phyloP scores from a whole-genome alignment of 2,113 vertebrate genomes.

The Archocentrus centrarchus region DNA sequence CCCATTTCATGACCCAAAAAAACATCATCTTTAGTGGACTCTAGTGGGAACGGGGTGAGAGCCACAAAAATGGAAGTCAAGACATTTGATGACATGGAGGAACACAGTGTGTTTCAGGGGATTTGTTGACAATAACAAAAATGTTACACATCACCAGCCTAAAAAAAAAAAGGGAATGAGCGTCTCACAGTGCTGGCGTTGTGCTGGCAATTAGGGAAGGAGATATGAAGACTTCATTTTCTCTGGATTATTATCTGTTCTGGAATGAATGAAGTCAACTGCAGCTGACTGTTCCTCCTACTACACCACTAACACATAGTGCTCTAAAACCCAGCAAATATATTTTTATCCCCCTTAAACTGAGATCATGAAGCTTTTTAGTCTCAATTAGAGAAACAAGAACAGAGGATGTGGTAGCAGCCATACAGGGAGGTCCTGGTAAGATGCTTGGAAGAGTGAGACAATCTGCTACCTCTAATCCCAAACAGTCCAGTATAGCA shows the following conservation, averaged over 20 bases:
- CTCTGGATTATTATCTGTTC: neutral
- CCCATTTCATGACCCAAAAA: neutral
- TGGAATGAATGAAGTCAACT: slow-evolving; percentile 16
- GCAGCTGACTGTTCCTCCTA: neutral
- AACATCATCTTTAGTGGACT: neutral
- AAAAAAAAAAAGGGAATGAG: neutral
- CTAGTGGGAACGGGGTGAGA: neutral
- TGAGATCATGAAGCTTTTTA: neutral
- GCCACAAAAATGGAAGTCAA: neutral
- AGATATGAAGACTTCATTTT: slow-evolving; percentile 7
- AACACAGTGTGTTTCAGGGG: neutral
- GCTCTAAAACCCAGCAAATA: neutral
- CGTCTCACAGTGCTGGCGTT: neutral
- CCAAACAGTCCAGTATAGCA: slow-evolving; percentile 19
- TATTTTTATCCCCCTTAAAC: neutral
- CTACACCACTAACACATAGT: neutral
- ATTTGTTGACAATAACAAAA: neutral
- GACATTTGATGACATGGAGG: neutral
- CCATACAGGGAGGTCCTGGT: neutral
- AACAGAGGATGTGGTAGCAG: neutral
- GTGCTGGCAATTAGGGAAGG: neutral
- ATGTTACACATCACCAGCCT: neutral
- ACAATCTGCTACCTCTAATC: slow-evolving; percentile 14
- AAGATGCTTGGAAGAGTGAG: neutral
- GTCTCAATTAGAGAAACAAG: neutral